These are phyloP conservation scores for Malacoraja senta DNA, from an alignment of 2,797 vertebrate species.

Conservation along the genomic window DNA sequence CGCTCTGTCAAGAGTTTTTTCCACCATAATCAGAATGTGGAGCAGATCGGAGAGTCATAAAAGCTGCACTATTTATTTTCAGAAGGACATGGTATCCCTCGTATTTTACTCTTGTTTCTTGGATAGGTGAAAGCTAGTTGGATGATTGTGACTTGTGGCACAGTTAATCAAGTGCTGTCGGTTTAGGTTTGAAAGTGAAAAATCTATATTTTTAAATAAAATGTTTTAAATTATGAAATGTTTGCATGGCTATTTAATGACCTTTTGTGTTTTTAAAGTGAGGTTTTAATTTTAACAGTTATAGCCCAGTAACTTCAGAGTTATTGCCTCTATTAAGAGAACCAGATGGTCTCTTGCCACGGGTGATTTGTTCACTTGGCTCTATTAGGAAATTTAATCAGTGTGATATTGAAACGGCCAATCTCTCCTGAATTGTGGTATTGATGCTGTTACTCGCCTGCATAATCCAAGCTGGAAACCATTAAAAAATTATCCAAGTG, in stretches of 20 bases:
- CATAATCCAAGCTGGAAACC: not conserved
- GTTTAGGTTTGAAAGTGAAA: not conserved
- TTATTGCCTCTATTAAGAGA: not conserved
- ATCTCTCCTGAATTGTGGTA: not conserved
- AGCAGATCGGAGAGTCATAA: not conserved
- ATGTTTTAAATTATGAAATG: not conserved
- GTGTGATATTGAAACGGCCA: not conserved
- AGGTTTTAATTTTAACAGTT: not conserved
- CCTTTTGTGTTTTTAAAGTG: not conserved
- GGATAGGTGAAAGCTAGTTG: not conserved
- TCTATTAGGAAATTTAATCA: not conserved
- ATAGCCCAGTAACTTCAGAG: not conserved
- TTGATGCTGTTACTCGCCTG: not conserved
- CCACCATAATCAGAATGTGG: not conserved
- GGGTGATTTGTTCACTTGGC: not conserved
- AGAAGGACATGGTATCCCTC: not conserved
- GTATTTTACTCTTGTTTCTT: not conserved
- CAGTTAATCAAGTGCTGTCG: constrained; percentile 4
- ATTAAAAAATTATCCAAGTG: not conserved
- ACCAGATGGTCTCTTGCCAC: not conserved
- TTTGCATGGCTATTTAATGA: not conserved
- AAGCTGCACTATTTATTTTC: not conserved
- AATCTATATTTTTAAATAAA: constrained; percentile 17
- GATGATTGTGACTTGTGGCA: not conserved
- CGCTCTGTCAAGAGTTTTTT: not conserved